Conservation (phyloP, 2,113 vertebrate species). For the Gavia stellata region DNA sequence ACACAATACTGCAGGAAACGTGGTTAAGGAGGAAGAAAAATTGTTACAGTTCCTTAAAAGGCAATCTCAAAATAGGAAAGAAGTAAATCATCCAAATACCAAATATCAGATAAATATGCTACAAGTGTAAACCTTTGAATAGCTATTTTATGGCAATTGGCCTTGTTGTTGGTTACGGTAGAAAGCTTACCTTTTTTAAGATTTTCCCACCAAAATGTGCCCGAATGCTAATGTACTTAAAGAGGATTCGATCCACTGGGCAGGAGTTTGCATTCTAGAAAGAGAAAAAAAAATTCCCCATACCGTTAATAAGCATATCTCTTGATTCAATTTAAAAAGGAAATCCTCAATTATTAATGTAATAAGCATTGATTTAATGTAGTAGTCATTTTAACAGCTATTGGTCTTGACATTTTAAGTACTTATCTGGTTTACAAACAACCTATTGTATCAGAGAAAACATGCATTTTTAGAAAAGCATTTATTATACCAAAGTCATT, state of each 20-base stretch:
- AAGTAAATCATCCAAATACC: background rate
- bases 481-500: background rate
- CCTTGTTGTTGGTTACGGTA: background rate
- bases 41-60: background rate
- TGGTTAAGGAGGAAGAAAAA: background rate
- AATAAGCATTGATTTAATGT: background rate
- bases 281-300: background rate
- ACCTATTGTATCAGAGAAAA: background rate
- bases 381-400: background rate
- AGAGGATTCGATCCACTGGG: slow-evolving; percentile 89
- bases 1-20: background rate
- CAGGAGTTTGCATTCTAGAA: slow-evolving; percentile 93
- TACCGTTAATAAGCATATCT: background rate
- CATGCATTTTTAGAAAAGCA: background rate
- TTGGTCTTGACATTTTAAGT: background rate
- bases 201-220: slow-evolving; percentile 84
- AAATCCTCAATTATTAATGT: background rate
- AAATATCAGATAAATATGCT: background rate
- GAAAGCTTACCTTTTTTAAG: slow-evolving; percentile 81
- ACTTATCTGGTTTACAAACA: background rate
- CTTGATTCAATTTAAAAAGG: background rate
- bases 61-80: background rate
- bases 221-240: slow-evolving; percentile 85
- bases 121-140: background rate
- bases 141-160: background rate